Evolutionary conservation across 2,888 invertebrate genomes (phyloP), one percentile per base, ranked within the genome.

Genomic region (Drosophila parthenogenetica): DNA sequence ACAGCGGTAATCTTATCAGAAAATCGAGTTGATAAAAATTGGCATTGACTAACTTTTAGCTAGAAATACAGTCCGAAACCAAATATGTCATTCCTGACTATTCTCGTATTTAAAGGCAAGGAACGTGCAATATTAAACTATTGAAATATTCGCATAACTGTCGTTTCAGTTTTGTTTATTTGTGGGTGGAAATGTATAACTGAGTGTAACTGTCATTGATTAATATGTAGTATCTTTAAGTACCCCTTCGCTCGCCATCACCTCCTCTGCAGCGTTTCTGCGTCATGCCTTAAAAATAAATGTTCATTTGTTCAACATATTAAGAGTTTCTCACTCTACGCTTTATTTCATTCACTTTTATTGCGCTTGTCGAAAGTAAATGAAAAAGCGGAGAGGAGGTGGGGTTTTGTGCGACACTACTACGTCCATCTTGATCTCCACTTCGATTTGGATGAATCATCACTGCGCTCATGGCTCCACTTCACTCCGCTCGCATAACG

Each of bases 1-100:
- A 45, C 37, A 14, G 32, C 8, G 40, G 57, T 73, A 73, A 81
- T 81, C 81, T 81, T 81, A 81, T 81, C 81, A 73, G 16, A 48
- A 68, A 65, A 79, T 77, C 73, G 79, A 66, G 66, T 65, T 72
- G 75, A 81, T 76, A 66, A 75, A 68, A 63, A 69, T 19, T 64
- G 61, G 63, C 71, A 69, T 68, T 77, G 75, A 74, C 67, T 78
- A 76, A 76, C 40, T 61, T 50, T 59, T 73, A 57, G 42, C 62
- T 60, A 17, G 69, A 66, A 77, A 51, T 39, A 35, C 10, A 14
- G 17, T n/a, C 42, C 54, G 35, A 13, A 17, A 13, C 64, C 19
- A 51, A 55, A 25, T 43, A 42, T 51, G 50, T 55, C 29, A 55
- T 58, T 60, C 42, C 11, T 61, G 51, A 54, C 42, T 46, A 16